phyloP scores from a whole-genome alignment of 2,888 invertebrate genomes.

The Sphaerophoria taeniata region DNA sequence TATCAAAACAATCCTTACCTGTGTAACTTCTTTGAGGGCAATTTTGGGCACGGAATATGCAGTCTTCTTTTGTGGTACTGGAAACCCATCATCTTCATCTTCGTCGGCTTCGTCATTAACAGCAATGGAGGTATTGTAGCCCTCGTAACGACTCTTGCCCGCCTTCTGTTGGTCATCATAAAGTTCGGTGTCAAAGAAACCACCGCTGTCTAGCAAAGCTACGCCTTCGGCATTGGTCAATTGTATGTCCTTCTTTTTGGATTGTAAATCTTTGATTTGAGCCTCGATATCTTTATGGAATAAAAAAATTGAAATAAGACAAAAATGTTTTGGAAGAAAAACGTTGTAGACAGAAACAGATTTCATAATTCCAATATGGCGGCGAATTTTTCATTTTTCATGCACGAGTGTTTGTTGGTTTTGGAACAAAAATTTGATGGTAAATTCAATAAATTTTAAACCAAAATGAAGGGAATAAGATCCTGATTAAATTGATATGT shows the following conservation, averaged over 20 bases:
- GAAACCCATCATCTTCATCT: slow-evolving; percentile 88
- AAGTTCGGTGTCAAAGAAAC: slow-evolving; percentile 96
- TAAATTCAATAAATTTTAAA: not conserved
- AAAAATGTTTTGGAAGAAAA: not conserved
- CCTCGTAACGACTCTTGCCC: slow-evolving; percentile 92
- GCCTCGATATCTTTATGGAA: slow-evolving; percentile 93
- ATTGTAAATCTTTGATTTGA: slow-evolving; percentile 95
- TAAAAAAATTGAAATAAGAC: not conserved
- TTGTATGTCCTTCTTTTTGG: slow-evolving; percentile 91
- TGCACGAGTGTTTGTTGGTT: slow-evolving; percentile 12
- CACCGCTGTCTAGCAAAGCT: slow-evolving; percentile 91
- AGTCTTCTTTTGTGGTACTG: slow-evolving; percentile 89
- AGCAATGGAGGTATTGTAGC: slow-evolving; percentile 98
- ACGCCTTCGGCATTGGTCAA: slow-evolving; percentile 88
- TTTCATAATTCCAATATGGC: slow-evolving; percentile 73
- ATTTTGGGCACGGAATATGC: slow-evolving; percentile 94
- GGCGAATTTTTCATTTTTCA: slow-evolving; percentile 4
- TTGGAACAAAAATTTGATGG: not conserved
- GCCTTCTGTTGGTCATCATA: slow-evolving; percentile 88
- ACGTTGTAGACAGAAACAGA: slow-evolving; percentile 5
- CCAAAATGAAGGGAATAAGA: not conserved
- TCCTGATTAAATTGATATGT: slow-evolving; percentile 2
- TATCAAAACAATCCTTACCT: slow-evolving; percentile 84
- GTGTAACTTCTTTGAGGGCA: slow-evolving; percentile 94
- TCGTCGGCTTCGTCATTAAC: slow-evolving; percentile 98